Evolutionary conservation across 2,113 vertebrate genomes (phyloP), one percentile per base, ranked within the genome.

Genomic region (Ictidomys tridecemlineatus): DNA sequence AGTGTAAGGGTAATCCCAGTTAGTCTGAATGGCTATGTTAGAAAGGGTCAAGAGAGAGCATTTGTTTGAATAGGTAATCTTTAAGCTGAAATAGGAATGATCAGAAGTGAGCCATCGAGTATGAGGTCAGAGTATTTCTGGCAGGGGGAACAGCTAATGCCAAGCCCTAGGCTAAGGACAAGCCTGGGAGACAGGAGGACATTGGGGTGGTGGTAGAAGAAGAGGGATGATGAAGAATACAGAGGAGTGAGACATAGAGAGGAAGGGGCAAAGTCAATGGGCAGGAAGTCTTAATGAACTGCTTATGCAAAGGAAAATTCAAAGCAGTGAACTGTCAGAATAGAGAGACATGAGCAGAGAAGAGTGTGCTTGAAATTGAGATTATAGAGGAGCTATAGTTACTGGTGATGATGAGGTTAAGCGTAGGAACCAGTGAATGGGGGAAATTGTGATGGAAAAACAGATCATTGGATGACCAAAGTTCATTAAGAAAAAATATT

Each of bases 401-500:
- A 76, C 6, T 4, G 45, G 16, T 17, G 32, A n/a, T 63, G 72
- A 84, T 48, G 34, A 79, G 30, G 65, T 84, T 45, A 88, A 69
- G 28, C 39, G 18, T 34, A 20, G 56, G 61, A 65, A 82, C 17
- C 10, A 56, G 61, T 45, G 39, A 45, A 0, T 48, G 22, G 63
- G 63, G 8, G 48, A 18, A 69, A 69, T 1, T 24, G 39, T 28
- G 17, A 14, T 32, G 37, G 13, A 85, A 56, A 74, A 82, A 45
- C 13, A 67, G 20, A 72, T 48, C 58, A 85, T 14, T 45, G 63
- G 37, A 22, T 48, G 69, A 42, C 39, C 83, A 80, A 85, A 34
- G 30, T 89, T 86, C 51, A 22, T 45, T 80, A 79, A 72, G 51
- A 58, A 89, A 85, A 93, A 82, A 20, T 88, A 79, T 70, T 93